Base-by-base conservation (phyloP, 2,888 invertebrate species). In the Trissolcus brochymenae region DNA sequence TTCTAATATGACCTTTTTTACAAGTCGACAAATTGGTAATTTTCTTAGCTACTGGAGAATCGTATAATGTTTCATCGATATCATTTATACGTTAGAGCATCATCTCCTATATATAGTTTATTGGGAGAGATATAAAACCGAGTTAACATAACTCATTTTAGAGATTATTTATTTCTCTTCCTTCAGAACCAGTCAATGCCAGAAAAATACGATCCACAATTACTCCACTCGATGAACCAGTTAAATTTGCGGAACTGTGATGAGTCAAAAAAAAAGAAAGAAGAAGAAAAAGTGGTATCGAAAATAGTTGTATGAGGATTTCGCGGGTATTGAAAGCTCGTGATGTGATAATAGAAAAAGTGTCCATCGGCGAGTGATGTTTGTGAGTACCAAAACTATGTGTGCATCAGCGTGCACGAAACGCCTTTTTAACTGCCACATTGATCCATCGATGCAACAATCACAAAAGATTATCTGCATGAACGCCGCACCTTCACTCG, bases 391-490 rank as follows among this genome's bases (percentile, higher is more conserved):
- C 7, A 35, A 35, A 35, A 35, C 35, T 35, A 35, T 35, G 17
- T 43, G 53, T 53, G 21, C 53, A 7, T 21, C 43, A 53, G 35
- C 43, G 54, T 41, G 29, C 17, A 2, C 43, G 35, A 11, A 46
- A 46, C 46, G 16, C 16, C 17, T 54, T 61, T 66, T 57, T 66
- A 50, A 56, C 19, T 66, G 56, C 50, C 29, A 46, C 57, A 66
- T 56, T 56, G 66, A 66, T 66, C 56, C 40, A 56, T 56, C 66
- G 55, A 55, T 46, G 55, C 54, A 40, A 54, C 65, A 53, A 56
- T 65, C 14, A 16, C 46, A 65, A 56, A 65, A 65, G 65, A 21
- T 66, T 66, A 57, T 66, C 56, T 57, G 50, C 66, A 19, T 57
- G 64, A 55, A 55, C 54, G 54, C 46, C 46, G 11, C 13, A n/a